Conservation (phyloP, 64 coral and sea anemone genomes). For the Stichodactyla mertensii region DNA sequence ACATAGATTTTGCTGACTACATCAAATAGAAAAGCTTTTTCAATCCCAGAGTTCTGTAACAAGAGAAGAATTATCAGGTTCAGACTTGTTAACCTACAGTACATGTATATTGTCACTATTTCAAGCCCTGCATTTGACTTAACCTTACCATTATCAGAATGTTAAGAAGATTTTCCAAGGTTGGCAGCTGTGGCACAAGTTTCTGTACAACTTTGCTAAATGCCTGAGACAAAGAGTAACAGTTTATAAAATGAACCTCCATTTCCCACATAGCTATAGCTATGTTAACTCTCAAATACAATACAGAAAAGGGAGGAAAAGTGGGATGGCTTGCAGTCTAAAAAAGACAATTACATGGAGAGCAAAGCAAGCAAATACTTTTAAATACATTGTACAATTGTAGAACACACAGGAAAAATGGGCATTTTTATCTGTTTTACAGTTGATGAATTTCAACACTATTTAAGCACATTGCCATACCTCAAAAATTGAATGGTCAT, state of each 20-base stretch:
- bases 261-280: too few relatives aligned
- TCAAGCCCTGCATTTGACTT: background rate
- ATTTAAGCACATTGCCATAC: conserved; percentile 19
- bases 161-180: conserved; percentile 76
- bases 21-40: conserved; percentile 98
- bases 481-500: conserved; percentile 99
- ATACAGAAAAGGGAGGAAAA: background rate
- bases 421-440: too few relatives aligned
- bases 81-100: background rate
- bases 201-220: conserved; percentile 91
- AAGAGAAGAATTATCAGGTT: background rate
- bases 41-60: conserved; percentile 89
- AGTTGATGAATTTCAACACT: too few relatives aligned
- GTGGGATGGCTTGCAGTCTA: background rate
- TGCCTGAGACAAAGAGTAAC: conserved; percentile 25
- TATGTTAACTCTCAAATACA: too few relatives aligned
- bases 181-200: conserved; percentile 69
- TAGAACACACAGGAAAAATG: too few relatives aligned
- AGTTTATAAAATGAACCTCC: too few relatives aligned
- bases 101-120: background rate
- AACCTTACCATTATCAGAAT: conserved; percentile 74
- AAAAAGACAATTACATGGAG: too few relatives aligned
- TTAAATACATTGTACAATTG: too few relatives aligned
- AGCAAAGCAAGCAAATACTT: too few relatives aligned
- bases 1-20: conserved; percentile 99